phyloP scores from a whole-genome alignment of 64 coral and sea anemone species.

The Porites lutea region DNA sequence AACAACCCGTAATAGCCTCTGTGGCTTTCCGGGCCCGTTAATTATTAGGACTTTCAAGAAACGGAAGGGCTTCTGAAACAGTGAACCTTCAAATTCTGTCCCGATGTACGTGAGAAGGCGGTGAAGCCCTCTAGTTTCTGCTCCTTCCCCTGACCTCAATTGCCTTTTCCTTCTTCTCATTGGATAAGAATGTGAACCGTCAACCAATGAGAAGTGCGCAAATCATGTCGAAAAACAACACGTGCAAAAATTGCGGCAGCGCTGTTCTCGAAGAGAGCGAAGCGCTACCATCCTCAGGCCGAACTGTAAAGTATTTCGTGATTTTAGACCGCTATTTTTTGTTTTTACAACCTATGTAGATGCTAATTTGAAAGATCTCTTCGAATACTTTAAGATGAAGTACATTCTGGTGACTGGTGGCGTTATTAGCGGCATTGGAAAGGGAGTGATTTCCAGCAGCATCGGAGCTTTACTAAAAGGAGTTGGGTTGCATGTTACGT shows the following conservation, averaged over 20 bases:
- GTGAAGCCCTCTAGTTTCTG: too few species aligned
- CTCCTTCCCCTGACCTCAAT: neutral
- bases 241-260: neutral
- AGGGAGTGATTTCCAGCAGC: constrained; percentile 96
- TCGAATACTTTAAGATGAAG: constrained; percentile 72
- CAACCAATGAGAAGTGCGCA: neutral
- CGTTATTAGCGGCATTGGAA: constrained; percentile 97
- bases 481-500: constrained; percentile 85
- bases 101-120: too few species aligned
- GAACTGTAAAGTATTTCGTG: neutral
- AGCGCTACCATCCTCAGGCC: neutral
- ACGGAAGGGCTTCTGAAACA: too few species aligned
- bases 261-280: neutral
- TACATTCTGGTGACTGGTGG: constrained; percentile 98
- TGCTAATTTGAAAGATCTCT: neutral
- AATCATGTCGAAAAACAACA: neutral
- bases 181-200: neutral
- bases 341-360: neutral
- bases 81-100: too few species aligned
- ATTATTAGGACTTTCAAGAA: too few species aligned
- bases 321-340: neutral
- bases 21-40: too few species aligned
- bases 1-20: too few species aligned
- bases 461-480: constrained; percentile 90
- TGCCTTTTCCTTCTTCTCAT: neutral